Percentiles rank a stretch among this genome's conserved stretches.
These are phyloP conservation scores for Lethenteron camtschaticum DNA, from an alignment of 2,113 vertebrate genomes.

Conservation along the genomic window DNA sequence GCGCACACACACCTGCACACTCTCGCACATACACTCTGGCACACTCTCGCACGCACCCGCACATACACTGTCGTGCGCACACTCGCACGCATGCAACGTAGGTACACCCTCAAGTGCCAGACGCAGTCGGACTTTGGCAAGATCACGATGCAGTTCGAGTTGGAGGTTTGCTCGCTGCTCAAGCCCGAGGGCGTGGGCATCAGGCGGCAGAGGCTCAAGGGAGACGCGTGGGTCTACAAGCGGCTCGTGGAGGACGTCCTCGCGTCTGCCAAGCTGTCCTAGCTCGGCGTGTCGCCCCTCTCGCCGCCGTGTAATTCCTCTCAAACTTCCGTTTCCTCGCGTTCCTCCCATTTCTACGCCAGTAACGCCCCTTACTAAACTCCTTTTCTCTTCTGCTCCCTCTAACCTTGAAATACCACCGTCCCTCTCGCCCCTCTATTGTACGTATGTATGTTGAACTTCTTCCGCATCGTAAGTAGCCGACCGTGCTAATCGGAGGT, in stretches of 20 bases:
- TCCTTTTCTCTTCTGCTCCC: too few relatives aligned
- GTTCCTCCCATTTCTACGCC: too few relatives aligned
- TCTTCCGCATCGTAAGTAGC: too few relatives aligned
- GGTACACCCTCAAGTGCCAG: constrained; percentile 64
- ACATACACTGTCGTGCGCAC: neutral
- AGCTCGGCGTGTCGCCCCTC: neutral
- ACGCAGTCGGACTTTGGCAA: constrained; percentile 59
- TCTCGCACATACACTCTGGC: neutral
- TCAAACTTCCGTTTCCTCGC: too few relatives aligned
- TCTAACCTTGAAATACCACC: too few relatives aligned
- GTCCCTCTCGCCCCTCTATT: too few relatives aligned
- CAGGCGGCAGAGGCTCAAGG: constrained; percentile 55
- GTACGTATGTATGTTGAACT: too few relatives aligned
- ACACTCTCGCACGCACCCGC: neutral
- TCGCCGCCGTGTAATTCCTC: neutral
- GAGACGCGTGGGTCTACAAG: constrained; percentile 89
- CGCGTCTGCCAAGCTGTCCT: constrained; percentile 26
- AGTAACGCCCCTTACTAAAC: too few relatives aligned
- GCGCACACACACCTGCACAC: neutral
- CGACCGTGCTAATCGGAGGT: too few relatives aligned
- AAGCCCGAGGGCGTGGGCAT: constrained; percentile 46
- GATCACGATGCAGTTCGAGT: constrained; percentile 61
- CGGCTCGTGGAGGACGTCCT: constrained; percentile 69
- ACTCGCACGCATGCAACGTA: constrained; percentile 13
- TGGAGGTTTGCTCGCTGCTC: constrained; percentile 66